phyloP scores from a whole-genome alignment of 2,797 vertebrate species.

The Staurois parvus region DNA sequence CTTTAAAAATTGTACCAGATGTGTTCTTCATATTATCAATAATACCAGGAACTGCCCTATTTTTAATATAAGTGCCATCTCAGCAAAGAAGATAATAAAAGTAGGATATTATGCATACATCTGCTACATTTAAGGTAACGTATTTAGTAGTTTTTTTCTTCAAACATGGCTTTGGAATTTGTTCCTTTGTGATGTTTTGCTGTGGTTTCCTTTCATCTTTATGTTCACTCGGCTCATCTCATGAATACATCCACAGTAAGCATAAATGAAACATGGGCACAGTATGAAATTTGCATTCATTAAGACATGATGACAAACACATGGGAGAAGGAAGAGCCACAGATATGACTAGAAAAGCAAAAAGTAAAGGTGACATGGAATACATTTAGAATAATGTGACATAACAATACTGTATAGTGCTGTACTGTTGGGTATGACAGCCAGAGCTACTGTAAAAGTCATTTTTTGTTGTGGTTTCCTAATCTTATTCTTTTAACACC shows the following conservation, averaged over 20 bases:
- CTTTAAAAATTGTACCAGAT: slow-evolving; percentile 54
- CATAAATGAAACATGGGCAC: slow-evolving; percentile 11
- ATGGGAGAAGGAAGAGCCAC: background rate
- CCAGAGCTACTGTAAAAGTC: background rate
- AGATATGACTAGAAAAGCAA: background rate
- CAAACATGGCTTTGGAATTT: slow-evolving; percentile 22
- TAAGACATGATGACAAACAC: background rate
- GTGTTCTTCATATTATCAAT: slow-evolving; percentile 44
- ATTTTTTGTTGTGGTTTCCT: background rate
- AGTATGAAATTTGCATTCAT: background rate
- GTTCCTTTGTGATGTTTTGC: slow-evolving; percentile 36
- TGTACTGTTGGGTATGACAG: background rate
- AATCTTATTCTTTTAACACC: background rate
- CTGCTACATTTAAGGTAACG: slow-evolving; percentile 42
- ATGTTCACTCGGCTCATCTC: slow-evolving; percentile 30
- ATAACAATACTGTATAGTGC: background rate
- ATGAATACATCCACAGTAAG: slow-evolving; percentile 33
- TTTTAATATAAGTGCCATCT: slow-evolving; percentile 35
- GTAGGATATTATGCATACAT: slow-evolving; percentile 39
- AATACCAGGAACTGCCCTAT: slow-evolving; percentile 33
- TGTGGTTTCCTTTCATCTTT: slow-evolving; percentile 60
- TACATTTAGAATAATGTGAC: background rate
- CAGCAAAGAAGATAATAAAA: slow-evolving; percentile 36
- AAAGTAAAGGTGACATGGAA: background rate
- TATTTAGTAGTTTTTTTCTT: slow-evolving; percentile 36